These are phyloP conservation scores for Naso thynnoides DNA, from an alignment of 2,797 vertebrate species.

Conservation along the genomic window DNA sequence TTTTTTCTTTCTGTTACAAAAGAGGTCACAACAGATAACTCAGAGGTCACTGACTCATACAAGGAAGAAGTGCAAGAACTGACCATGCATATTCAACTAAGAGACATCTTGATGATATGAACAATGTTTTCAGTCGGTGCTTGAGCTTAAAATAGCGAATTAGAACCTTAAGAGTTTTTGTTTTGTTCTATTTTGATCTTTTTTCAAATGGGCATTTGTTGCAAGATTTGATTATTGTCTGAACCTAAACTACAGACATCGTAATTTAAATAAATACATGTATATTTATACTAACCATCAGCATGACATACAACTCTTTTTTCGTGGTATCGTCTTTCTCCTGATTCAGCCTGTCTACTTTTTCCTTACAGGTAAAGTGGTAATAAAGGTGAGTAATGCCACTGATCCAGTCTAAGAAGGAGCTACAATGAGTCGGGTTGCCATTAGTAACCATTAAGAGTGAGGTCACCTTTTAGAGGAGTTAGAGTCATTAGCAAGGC, in stretches of 20 bases:
- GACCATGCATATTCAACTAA: slow-evolving; percentile 23
- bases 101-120: slow-evolving; percentile 28
- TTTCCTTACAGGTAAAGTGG: slow-evolving; percentile 6
- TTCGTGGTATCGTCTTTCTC: too few species aligned
- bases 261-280: slow-evolving; percentile 11
- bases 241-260: slow-evolving; percentile 2
- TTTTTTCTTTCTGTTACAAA: slow-evolving; percentile 10
- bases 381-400: slow-evolving; percentile 26
- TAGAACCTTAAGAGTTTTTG: slow-evolving; percentile 31
- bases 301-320: background rate
- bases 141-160: slow-evolving; percentile 22
- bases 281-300: slow-evolving; percentile 7
- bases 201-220: slow-evolving; percentile 7
- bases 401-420: slow-evolving; percentile 9
- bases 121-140: slow-evolving; percentile 26
- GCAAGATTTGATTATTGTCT: slow-evolving; percentile 17
- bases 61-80: background rate
- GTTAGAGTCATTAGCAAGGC: slow-evolving; percentile 22
- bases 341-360: too few species aligned
- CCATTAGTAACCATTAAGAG: slow-evolving; percentile 41
- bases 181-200: slow-evolving; percentile 18
- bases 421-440: slow-evolving; percentile 22
- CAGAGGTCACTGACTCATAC: background rate
- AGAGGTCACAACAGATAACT: background rate
- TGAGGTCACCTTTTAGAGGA: slow-evolving; percentile 1